A percentile compares a stretch with the other conserved stretches of the same genome.
Conservation (phyloP, 2,113 vertebrate species). For the Syrmaticus mikado region DNA sequence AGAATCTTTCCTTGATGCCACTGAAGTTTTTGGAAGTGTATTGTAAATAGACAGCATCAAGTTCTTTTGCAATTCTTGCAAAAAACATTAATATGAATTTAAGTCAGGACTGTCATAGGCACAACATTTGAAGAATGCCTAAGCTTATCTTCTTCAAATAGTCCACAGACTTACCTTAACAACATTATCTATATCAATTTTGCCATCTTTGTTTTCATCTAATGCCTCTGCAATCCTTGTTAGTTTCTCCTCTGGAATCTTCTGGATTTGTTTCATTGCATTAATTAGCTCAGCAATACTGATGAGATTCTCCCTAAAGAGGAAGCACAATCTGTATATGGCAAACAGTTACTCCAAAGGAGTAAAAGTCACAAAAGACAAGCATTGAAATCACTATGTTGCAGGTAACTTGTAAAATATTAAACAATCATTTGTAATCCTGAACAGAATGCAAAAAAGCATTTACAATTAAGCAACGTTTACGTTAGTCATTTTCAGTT, state of each 20-base stretch:
- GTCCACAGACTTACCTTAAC: conserved; percentile 84
- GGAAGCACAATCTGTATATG: conserved; percentile 81
- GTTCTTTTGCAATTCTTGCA: neutral
- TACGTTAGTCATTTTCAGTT: neutral
- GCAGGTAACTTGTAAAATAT: neutral
- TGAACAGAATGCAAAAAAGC: neutral
- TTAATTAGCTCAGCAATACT: conserved; percentile 90
- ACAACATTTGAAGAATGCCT: neutral
- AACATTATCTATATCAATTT: conserved; percentile 93
- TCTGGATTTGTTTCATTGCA: conserved; percentile 93
- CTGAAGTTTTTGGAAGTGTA: no score
- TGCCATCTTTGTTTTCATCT: conserved; percentile 95
- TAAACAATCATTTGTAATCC: neutral
- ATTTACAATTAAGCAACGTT: neutral
- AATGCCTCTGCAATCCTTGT: conserved; percentile 88
- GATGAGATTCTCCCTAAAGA: conserved; percentile 92
- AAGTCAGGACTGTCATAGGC: neutral
- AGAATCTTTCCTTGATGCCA: no score
- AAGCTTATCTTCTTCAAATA: neutral
- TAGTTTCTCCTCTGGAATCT: conserved; percentile 95
- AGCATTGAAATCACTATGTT: neutral
- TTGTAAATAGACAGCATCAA: neutral
- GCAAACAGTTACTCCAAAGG: conserved; percentile 71
- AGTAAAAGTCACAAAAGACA: neutral
- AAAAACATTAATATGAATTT: neutral